Evolutionary conservation across 2,797 vertebrate genomes (phyloP), one percentile per base, ranked within the genome.

Genomic region (Aldrovandia affinis): DNA sequence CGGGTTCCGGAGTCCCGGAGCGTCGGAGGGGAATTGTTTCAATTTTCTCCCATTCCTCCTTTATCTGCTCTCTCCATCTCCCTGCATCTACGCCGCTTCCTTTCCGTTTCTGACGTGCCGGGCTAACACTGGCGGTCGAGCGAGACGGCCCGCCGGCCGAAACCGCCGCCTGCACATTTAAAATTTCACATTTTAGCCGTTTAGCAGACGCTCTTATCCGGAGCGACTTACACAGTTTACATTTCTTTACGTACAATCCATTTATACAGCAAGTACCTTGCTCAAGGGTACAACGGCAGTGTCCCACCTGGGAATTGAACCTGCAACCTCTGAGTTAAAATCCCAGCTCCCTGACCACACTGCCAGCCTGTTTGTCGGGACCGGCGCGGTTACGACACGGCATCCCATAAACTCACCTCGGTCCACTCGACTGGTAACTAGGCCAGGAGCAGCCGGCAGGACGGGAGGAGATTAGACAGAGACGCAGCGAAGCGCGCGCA

Each of bases 1-100:
- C 28, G 84, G 89, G 91, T 91, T 89, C 89, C 80, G 39, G 89
- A 92, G 91, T 88, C 90, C 90, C 92, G 85, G 84, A 87, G n/a
- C n/a, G n/a, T n/a, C n/a, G n/a, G n/a, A 28, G 61, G 91, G 91
- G 89, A 91, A 92, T 90, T 88, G 88, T 90, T 92, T 89, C 89
- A 92, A 86, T 92, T 89, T 85, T 81, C 78, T 57, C 15, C 2
- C n/a, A 33, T 33, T 68, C 30, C 63, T 68, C 12, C 28, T 68
- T 68, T 68, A 33, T 68, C 63, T 33, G 33, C 10, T 68, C 61
- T 68, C 18, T 68, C 28, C 12, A 68, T 68, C 63, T 36, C 30
- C 30, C 25, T 15, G 10, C 8, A 18, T 68, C 63, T 68, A 33
- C 6, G 15, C 63, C 5, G 28, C 63, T 68, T 68, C 30, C 61